Percentiles rank a stretch among this genome's conserved stretches.
These are phyloP conservation scores for Catharus ustulatus DNA, from an alignment of 2,797 vertebrate genomes.

Conservation along the genomic window DNA sequence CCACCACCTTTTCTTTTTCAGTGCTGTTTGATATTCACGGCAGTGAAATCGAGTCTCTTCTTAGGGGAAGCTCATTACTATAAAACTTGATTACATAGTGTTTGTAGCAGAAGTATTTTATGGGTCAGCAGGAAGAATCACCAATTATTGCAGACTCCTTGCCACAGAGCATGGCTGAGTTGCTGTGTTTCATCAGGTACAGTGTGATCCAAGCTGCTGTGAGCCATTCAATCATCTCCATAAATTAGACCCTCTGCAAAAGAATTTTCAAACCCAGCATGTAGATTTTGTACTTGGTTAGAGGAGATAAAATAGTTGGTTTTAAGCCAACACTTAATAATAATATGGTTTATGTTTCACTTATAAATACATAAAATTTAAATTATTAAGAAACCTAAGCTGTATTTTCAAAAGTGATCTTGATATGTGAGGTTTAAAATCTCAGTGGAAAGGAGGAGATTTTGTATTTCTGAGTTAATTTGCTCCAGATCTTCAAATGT, in stretches of 20 bases:
- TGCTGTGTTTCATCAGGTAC: background rate
- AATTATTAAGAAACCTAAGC: background rate
- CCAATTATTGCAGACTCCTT: background rate
- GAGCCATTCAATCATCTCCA: background rate
- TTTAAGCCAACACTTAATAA: background rate
- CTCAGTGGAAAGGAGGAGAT: background rate
- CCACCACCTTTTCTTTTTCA: background rate
- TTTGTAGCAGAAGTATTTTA: background rate
- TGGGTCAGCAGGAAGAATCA: background rate
- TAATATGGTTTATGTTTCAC: background rate
- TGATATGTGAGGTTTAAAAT: background rate
- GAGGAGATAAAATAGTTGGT: background rate
- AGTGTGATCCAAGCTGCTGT: background rate
- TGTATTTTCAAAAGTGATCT: background rate
- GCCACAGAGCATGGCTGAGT: background rate
- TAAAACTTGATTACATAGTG: background rate
- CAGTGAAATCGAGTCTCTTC: background rate
- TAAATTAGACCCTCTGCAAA: background rate
- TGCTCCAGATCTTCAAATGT: background rate
- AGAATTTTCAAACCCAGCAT: background rate
- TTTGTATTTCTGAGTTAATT: background rate
- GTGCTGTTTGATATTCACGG: background rate
- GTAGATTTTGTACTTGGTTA: background rate
- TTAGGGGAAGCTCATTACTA: background rate
- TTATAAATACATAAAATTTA: background rate